Conservation (phyloP, 2,113 vertebrate species). For the Arvicanthis niloticus region DNA sequence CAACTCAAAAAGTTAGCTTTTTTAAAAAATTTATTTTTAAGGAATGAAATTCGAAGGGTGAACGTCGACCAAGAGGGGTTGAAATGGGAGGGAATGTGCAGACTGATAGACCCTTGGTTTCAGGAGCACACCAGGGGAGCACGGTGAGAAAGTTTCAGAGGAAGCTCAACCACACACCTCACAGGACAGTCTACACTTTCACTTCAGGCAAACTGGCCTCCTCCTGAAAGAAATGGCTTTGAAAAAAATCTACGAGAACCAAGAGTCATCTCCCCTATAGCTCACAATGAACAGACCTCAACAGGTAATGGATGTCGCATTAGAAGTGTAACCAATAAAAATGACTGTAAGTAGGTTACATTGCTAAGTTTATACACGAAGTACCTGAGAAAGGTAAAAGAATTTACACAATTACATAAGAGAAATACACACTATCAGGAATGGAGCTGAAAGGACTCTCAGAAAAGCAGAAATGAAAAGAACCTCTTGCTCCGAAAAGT, state of each 20-base stretch:
- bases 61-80: not conserved
- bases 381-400: not conserved
- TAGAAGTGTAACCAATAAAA: not conserved
- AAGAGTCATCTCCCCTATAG: not conserved
- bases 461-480: not conserved
- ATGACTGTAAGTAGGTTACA: not conserved
- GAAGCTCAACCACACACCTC: not conserved
- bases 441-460: not conserved
- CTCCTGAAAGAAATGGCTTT: not conserved
- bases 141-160: not conserved
- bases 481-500: not conserved
- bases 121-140: not conserved
- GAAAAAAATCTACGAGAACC: not conserved
- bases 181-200: not conserved
- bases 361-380: conserved; percentile 23
- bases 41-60: not conserved
- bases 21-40: too few relatives aligned
- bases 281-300: not conserved
- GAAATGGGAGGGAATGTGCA: not conserved
- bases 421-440: not conserved
- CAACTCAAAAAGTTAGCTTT: not conserved
- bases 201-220: not conserved
- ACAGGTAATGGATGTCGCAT: not conserved
- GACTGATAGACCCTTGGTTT: not conserved
- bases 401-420: not conserved